Conservation (phyloP, 2,113 vertebrate species). For the Ornithorhynchus anatinus region DNA sequence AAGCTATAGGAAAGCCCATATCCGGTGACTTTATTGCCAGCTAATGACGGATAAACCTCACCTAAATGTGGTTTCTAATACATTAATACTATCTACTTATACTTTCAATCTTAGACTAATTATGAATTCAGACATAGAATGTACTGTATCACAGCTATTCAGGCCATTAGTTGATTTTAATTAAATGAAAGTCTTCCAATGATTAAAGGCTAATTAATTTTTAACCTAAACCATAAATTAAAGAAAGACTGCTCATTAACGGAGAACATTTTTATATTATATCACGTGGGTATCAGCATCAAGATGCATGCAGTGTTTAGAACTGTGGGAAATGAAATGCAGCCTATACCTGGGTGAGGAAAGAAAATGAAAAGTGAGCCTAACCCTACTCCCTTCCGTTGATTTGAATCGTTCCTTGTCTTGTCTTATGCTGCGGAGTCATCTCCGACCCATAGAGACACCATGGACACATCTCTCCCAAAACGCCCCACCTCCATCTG, state of each 20-base stretch:
- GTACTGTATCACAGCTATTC: not conserved
- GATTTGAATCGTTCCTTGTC: no score
- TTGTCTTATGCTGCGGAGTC: no score
- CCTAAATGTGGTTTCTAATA: not conserved
- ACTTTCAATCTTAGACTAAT: slow-evolving; percentile 1
- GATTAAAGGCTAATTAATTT: slow-evolving; percentile 33
- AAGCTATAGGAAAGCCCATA: not conserved
- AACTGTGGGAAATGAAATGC: not conserved
- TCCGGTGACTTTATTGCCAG: not conserved
- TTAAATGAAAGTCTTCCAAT: slow-evolving; percentile 32
- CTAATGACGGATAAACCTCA: not conserved
- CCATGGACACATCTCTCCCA: no score
- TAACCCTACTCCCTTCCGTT: no score
- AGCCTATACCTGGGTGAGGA: not conserved
- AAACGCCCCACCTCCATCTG: no score
- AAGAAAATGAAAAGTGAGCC: not conserved
- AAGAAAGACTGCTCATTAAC: slow-evolving; percentile 20
- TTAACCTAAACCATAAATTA: slow-evolving; percentile 28
- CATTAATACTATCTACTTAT: not conserved
- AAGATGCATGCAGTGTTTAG: not conserved
- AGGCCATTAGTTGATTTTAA: slow-evolving; percentile 33
- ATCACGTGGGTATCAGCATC: not conserved
- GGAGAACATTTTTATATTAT: not conserved
- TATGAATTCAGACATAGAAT: slow-evolving; percentile 23
- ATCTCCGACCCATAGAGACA: no score